These are phyloP conservation scores for Clytia hemisphaerica DNA, from an alignment of 30 jellyfish, hydroid and myxozoan genomes.

Conservation along the genomic window DNA sequence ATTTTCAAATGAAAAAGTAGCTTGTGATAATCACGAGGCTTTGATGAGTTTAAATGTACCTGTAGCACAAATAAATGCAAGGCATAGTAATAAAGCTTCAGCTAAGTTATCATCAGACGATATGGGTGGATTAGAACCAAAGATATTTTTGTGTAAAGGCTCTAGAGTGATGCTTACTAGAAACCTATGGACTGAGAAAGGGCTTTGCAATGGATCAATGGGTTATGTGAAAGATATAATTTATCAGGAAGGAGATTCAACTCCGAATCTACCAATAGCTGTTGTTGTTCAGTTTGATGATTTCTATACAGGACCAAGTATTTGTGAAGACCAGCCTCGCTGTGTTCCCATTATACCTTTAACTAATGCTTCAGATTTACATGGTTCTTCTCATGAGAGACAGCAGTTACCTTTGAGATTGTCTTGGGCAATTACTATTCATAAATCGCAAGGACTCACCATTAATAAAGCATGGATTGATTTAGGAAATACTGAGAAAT, in stretches of 20 bases:
- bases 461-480: constrained; percentile 3
- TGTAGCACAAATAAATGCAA: no score
- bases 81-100: no score
- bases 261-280: constrained; percentile 37
- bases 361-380: background rate
- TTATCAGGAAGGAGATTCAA: constrained; percentile 7
- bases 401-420: constrained; percentile 4
- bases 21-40: no score
- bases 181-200: constrained; percentile 12
- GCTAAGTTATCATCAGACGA: no score
- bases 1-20: no score
- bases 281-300: constrained; percentile 31
- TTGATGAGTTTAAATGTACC: no score
- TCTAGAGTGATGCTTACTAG: constrained; percentile 30
- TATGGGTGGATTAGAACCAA: no score
- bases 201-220: constrained; percentile 21
- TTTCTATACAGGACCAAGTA: constrained; percentile 23
- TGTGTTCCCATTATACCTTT: constrained; percentile 35
- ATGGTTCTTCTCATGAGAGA: constrained; percentile 7
- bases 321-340: background rate
- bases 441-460: constrained; percentile 18
- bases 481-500: background rate
- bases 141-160: constrained; percentile 19
- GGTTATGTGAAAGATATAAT: constrained; percentile 26
- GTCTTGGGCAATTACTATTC: constrained; percentile 19